phyloP scores from a whole-genome alignment of 2,797 vertebrate genomes.

The Thripadectes ignobilis region DNA sequence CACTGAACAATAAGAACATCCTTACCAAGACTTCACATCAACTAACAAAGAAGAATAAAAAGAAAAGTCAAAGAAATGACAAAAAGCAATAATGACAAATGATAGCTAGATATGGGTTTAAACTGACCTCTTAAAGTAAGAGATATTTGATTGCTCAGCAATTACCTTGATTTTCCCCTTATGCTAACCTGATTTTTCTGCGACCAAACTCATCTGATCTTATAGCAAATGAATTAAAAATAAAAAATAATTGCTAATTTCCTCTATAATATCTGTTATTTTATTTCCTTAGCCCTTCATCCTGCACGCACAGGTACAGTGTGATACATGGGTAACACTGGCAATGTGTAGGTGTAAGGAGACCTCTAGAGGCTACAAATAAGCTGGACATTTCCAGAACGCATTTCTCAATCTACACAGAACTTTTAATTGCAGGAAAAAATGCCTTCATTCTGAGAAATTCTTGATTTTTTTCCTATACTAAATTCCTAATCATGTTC shows the following conservation, averaged over 20 bases:
- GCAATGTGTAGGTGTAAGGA: background rate
- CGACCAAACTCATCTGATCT: background rate
- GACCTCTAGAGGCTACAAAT: conserved; percentile 55
- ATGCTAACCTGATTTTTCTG: background rate
- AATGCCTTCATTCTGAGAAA: background rate
- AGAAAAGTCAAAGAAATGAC: background rate
- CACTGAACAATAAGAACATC: background rate
- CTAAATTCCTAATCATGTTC: background rate
- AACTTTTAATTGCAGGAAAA: background rate
- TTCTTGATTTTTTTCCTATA: background rate
- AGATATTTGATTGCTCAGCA: background rate
- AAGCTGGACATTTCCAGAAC: background rate
- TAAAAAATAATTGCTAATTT: background rate
- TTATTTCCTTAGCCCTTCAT: background rate
- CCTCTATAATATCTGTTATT: background rate
- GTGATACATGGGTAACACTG: background rate
- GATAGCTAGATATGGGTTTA: background rate
- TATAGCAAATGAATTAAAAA: background rate
- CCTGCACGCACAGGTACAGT: background rate
- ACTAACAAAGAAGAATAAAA: background rate
- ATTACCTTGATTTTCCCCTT: background rate
- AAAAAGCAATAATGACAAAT: background rate
- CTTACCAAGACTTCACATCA: background rate
- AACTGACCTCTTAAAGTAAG: background rate
- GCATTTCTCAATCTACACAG: background rate